Evolutionary conservation across 2,888 invertebrate genomes (phyloP).

Genomic region (Cheilosia pagana): DNA sequence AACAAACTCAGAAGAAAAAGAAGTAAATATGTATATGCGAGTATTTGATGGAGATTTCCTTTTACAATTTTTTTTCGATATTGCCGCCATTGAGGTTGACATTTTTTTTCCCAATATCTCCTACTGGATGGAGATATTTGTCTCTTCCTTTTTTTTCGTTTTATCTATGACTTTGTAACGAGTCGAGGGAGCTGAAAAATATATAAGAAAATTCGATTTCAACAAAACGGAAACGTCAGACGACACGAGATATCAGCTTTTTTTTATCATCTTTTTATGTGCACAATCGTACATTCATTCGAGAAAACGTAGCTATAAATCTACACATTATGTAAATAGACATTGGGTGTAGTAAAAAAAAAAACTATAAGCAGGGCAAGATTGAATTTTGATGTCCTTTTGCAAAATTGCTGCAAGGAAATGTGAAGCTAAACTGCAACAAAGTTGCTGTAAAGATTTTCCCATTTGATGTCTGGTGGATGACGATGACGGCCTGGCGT

Average conservation of each 20-base stretch:
- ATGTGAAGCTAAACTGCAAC: slow-evolving; percentile 10
- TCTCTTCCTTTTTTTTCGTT: background rate
- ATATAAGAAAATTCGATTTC: slow-evolving; percentile 6
- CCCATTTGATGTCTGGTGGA: slow-evolving; percentile 13
- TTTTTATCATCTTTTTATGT: slow-evolving; percentile 9
- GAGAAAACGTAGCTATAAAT: slow-evolving; percentile 4
- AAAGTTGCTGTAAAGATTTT: slow-evolving; percentile 9
- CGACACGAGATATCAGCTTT: slow-evolving; percentile 36
- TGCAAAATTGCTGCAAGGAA: background rate
- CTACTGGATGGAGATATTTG: slow-evolving; percentile 4
- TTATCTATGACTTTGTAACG: slow-evolving; percentile 13
- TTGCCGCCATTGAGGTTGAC: slow-evolving; percentile 14
- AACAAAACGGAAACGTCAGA: slow-evolving; percentile 35
- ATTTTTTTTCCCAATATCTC: slow-evolving; percentile 30
- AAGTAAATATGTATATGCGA: background rate
- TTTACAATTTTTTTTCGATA: slow-evolving; percentile 36
- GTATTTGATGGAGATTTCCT: slow-evolving; percentile 30
- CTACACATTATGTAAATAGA: slow-evolving; percentile 23
- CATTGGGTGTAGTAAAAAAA: slow-evolving; percentile 1
- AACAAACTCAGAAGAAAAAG: background rate
- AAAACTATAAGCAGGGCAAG: background rate
- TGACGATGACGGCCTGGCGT: background rate
- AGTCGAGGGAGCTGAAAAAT: background rate
- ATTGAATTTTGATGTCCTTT: slow-evolving; percentile 25
- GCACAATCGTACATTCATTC: slow-evolving; percentile 29